Evolutionary conservation across 2,113 vertebrate genomes (phyloP).

Genomic region (Paralichthys olivaceus): DNA sequence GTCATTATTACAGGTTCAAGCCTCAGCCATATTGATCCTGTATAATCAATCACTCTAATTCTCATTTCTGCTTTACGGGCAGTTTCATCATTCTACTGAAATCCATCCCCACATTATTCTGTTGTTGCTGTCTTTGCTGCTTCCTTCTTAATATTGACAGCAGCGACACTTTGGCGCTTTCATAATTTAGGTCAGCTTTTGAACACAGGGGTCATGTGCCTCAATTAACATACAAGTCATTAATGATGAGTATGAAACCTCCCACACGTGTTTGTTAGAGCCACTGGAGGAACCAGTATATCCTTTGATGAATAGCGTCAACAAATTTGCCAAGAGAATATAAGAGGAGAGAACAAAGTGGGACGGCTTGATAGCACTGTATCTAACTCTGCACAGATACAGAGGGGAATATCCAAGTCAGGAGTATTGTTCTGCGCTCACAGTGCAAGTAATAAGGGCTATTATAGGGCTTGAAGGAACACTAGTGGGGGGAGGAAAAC

Average conservation of each 20-base stretch:
- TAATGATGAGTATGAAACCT: constrained; percentile 56
- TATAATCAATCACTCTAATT: constrained; percentile 53
- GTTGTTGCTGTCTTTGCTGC: neutral
- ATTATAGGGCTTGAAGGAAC: constrained; percentile 52
- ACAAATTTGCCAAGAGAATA: constrained; percentile 38
- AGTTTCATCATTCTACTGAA: constrained; percentile 18
- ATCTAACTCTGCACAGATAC: constrained; percentile 26
- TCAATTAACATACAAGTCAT: constrained; percentile 49
- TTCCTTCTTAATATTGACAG: constrained; percentile 29
- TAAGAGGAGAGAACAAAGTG: constrained; percentile 38
- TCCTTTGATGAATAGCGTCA: constrained; percentile 46
- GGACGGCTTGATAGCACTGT: neutral
- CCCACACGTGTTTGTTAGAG: constrained; percentile 27
- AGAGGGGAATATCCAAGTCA: constrained; percentile 44
- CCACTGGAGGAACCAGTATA: constrained; percentile 25
- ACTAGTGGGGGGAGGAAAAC: constrained; percentile 49
- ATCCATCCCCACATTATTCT: constrained; percentile 2
- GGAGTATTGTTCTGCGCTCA: constrained; percentile 56
- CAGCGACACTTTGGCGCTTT: constrained; percentile 24
- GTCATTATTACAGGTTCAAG: constrained; percentile 52
- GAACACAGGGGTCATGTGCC: constrained; percentile 35
- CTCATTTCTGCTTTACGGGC: constrained; percentile 20
- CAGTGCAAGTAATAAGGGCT: constrained; percentile 57
- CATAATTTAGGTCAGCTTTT: constrained; percentile 55
- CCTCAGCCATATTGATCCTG: constrained; percentile 42